Percentiles rank a stretch among this genome's conserved stretches.
Conservation (phyloP, 2,113 vertebrate genomes). For the Psilopsiagon aurifrons region DNA sequence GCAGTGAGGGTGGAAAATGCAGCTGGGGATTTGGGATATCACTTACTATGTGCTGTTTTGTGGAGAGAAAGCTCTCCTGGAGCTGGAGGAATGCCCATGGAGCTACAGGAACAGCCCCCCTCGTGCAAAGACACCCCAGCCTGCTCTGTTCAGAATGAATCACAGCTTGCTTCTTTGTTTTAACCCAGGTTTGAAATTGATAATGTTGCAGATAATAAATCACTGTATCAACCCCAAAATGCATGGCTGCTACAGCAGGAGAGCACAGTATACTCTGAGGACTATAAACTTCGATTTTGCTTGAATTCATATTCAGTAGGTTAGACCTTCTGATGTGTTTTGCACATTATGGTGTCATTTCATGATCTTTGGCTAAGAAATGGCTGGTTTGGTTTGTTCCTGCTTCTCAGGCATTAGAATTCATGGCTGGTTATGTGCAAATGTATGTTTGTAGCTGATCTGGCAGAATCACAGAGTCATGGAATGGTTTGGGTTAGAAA, state of each 20-base stretch:
- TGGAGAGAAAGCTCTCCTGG: not conserved
- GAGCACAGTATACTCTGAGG: not conserved
- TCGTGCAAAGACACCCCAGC: not conserved
- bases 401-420: not conserved
- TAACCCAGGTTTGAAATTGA: not conserved
- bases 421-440: not conserved
- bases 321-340: not conserved
- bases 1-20: not conserved
- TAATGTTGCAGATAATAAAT: not conserved
- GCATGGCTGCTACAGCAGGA: not conserved
- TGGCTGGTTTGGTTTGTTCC: not conserved
- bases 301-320: not conserved
- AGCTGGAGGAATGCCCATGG: not conserved
- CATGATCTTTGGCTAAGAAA: not conserved
- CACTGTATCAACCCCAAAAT: not conserved
- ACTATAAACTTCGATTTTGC: not conserved
- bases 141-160: too few species aligned
- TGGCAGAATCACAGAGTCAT: not conserved
- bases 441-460: not conserved
- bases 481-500: not conserved
- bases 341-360: not conserved
- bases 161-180: not conserved
- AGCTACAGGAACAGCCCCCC: not conserved
- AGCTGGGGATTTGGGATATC: not conserved
- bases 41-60: rapidly evolving